Evolutionary conservation across 1,140 invertebrate species (phyloP).

Genomic region (Hypsibius dujardini): DNA sequence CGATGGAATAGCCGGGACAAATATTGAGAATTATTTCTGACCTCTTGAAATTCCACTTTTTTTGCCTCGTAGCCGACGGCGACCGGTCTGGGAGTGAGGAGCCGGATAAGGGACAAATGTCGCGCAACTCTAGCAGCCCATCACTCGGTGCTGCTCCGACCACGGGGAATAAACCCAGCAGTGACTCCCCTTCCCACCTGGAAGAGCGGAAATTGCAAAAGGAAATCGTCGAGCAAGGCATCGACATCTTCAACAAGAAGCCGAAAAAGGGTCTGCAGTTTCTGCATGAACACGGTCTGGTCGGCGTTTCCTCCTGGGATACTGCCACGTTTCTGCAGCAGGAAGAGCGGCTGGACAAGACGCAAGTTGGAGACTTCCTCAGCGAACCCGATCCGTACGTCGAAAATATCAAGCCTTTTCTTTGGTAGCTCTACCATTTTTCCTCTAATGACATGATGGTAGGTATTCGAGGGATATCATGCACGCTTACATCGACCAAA

Average conservation of each 20-base stretch:
- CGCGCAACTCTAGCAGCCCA: conserved; percentile 28
- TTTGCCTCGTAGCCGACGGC: not conserved
- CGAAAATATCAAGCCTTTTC: no score
- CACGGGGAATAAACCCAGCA: conserved; percentile 24
- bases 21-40: no score
- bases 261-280: conserved; percentile 79
- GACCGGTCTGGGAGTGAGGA: conserved; percentile 29
- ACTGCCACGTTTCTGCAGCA: conserved; percentile 83
- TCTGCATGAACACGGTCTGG: conserved; percentile 72
- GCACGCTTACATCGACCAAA: conserved; percentile 92
- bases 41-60: no score
- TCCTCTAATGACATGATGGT: conserved; percentile 22
- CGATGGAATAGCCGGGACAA: no score
- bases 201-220: conserved; percentile 95
- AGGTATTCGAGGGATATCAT: conserved; percentile 51
- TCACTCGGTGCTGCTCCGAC: conserved; percentile 16
- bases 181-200: conserved; percentile 72
- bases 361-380: conserved; percentile 82
- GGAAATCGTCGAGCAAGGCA: conserved; percentile 68
- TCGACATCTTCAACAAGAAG: conserved; percentile 73
- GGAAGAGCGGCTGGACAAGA: conserved; percentile 89
- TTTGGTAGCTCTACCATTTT: conserved; percentile 20
- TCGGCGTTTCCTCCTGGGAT: conserved; percentile 60
- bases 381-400: conserved; percentile 52
- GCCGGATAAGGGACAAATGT: conserved; percentile 37